Conservation (phyloP, 2,888 invertebrate species). For the Aleiodes alternator region DNA sequence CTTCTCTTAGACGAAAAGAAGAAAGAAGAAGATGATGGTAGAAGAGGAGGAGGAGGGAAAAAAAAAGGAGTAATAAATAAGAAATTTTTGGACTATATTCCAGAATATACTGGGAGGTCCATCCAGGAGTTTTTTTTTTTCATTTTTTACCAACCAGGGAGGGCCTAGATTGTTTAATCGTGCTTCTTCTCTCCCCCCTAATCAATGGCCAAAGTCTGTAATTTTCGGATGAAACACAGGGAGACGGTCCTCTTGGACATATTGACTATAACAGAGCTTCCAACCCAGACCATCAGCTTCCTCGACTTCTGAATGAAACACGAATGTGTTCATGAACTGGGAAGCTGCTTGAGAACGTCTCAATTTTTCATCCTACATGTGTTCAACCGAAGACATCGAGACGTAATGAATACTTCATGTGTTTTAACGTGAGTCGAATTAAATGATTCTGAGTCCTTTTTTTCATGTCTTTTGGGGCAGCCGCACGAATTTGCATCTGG, state of each 20-base stretch:
- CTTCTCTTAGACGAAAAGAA: conserved; percentile 48
- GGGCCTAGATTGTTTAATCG: conserved; percentile 75
- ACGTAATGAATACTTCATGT: background rate
- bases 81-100: conserved; percentile 46
- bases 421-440: conserved; percentile 55
- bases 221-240: conserved; percentile 70
- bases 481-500: no score
- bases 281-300: background rate
- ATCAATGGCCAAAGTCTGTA: conserved; percentile 72
- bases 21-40: no score
- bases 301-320: conserved; percentile 48
- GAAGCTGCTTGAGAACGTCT: conserved; percentile 10
- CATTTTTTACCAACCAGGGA: conserved; percentile 64
- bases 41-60: conserved; percentile 56
- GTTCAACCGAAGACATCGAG: background rate
- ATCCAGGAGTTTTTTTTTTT: conserved; percentile 68
- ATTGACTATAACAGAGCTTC: background rate
- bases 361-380: background rate
- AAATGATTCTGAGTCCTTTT: conserved; percentile 31
- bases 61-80: conserved; percentile 41
- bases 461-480: background rate
- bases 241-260: conserved; percentile 49
- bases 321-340: background rate
- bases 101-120: conserved; percentile 58
- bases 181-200: conserved; percentile 66